Conservation (phyloP, 2,888 invertebrate species). For the Lochmaea capreae region DNA sequence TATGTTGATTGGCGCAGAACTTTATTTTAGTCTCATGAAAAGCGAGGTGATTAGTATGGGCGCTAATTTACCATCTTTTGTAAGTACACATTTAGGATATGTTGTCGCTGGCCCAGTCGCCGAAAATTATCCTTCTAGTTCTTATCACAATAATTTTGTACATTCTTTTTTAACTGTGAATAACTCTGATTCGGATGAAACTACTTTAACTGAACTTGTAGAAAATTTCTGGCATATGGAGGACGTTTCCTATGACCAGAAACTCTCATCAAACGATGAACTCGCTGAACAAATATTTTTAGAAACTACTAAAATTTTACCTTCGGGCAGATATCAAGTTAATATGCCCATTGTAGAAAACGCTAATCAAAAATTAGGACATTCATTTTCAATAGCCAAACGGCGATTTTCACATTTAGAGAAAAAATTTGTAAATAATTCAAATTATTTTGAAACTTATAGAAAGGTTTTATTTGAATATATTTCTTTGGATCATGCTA, state of each 20-base stretch:
- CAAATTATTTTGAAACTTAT: slow-evolving; percentile 1
- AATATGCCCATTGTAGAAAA: background rate
- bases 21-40: background rate
- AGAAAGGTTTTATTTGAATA: slow-evolving; percentile 5
- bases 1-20: background rate
- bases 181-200: background rate
- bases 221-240: slow-evolving; percentile 1
- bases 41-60: background rate
- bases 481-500: background rate
- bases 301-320: slow-evolving; percentile 1
- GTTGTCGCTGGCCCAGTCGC: background rate
- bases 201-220: background rate
- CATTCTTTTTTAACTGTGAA: slow-evolving; percentile 5
- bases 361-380: background rate
- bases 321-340: slow-evolving; percentile 7
- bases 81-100: too few relatives aligned
- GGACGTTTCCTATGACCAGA: background rate
- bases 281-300: background rate
- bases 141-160: background rate
- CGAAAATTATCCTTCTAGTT: background rate
- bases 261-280: background rate
- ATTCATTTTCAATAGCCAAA: slow-evolving; percentile 5
- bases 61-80: background rate
- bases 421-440: background rate
- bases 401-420: background rate